Evolutionary conservation across 2,888 invertebrate genomes (phyloP).

Genomic region (Gisinianus flammeolus): DNA sequence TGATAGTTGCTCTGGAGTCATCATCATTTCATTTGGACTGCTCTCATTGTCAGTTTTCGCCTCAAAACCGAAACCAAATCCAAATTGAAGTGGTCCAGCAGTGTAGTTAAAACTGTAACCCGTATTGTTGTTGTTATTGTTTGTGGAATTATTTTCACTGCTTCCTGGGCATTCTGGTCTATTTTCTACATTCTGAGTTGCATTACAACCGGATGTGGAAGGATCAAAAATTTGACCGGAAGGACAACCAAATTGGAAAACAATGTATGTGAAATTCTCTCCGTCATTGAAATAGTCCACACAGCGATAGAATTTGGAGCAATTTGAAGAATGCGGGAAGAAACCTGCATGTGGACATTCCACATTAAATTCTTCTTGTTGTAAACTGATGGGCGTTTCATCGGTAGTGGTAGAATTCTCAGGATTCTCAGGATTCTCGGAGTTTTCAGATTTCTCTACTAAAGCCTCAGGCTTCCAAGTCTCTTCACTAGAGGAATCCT

Average conservation of each 20-base stretch:
- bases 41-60: background rate
- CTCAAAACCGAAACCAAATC: background rate
- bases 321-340: slow-evolving; percentile 50
- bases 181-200: slow-evolving; percentile 36
- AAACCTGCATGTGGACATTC: slow-evolving; percentile 46
- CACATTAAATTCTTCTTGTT: background rate
- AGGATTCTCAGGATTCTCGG: background rate
- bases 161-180: slow-evolving; percentile 23
- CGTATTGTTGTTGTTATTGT: background rate
- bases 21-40: slow-evolving; percentile 5
- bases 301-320: slow-evolving; percentile 55
- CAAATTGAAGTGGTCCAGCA: background rate
- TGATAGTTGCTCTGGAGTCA: slow-evolving; percentile 49
- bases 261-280: slow-evolving; percentile 41
- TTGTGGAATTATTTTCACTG: background rate
- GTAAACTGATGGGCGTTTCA: too few relatives aligned
- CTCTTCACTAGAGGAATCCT: background rate
- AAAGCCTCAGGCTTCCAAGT: background rate
- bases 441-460: background rate
- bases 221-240: slow-evolving; percentile 55
- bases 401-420: background rate
- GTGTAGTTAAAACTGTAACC: background rate
- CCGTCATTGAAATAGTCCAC: slow-evolving; percentile 48
- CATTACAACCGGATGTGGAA: slow-evolving; percentile 40
- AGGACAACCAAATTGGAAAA: slow-evolving; percentile 54